phyloP scores from a whole-genome alignment of 2,888 invertebrate species.

The Lucinisca nassula region DNA sequence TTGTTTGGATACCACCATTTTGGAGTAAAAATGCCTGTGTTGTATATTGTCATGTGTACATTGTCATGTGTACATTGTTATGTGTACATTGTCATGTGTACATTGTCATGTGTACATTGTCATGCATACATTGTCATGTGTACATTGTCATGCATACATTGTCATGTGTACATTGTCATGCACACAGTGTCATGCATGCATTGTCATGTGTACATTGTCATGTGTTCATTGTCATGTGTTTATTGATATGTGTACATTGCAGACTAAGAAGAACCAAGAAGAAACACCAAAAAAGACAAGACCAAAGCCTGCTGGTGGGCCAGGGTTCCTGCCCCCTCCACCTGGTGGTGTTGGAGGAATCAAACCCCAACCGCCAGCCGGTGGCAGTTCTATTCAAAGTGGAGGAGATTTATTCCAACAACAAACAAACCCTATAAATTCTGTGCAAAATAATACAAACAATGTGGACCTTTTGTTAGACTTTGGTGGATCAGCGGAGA shows the following conservation, averaged over 20 bases:
- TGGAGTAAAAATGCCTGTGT: no score
- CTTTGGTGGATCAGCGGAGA: constrained; percentile 50
- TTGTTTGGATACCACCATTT: no score
- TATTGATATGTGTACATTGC: background rate
- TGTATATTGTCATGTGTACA: no score
- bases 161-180: no score
- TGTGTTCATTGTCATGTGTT: no score
- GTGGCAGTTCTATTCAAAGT: background rate
- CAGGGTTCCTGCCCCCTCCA: constrained; percentile 92
- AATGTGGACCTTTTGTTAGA: constrained; percentile 75
- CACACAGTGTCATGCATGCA: no score
- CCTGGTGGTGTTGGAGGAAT: constrained; percentile 92
- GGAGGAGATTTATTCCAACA: background rate
- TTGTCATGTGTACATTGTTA: no score
- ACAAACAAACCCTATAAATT: constrained; percentile 8
- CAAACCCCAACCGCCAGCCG: constrained; percentile 91
- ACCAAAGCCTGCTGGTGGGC: constrained; percentile 90
- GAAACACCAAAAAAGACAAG: constrained; percentile 89
- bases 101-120: no score
- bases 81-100: no score
- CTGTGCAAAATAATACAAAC: constrained; percentile 14
- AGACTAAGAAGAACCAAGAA: constrained; percentile 58
- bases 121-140: no score
- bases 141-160: no score
- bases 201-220: no score